Evolutionary conservation across 1,140 invertebrate species (phyloP).

Genomic region (Drosophila pruinosa): DNA sequence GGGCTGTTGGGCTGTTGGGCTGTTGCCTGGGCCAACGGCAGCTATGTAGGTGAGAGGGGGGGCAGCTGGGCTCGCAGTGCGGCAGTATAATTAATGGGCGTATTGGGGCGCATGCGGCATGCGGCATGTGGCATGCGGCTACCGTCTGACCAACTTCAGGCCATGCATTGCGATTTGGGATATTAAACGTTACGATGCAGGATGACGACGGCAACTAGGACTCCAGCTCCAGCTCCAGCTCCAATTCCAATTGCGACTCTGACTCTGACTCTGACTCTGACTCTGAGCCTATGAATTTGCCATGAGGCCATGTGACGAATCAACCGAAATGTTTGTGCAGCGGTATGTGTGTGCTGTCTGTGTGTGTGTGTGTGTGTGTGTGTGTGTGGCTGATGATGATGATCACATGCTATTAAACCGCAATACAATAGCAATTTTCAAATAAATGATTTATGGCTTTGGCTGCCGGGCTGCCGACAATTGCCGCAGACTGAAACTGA

Average conservation of each 20-base stretch:
- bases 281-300: slow-evolving; percentile 54
- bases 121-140: slow-evolving; percentile 6
- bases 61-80: slow-evolving; percentile 52
- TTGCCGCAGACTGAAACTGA: slow-evolving; percentile 51
- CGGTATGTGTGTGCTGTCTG: slow-evolving; percentile 7
- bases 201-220: slow-evolving; percentile 19
- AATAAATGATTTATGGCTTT: slow-evolving; percentile 78
- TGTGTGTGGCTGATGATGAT: slow-evolving; percentile 53
- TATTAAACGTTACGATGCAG: slow-evolving; percentile 73
- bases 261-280: not conserved
- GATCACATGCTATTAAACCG: slow-evolving; percentile 79
- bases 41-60: slow-evolving; percentile 23
- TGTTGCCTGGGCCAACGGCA: slow-evolving; percentile 34
- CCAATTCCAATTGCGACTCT: not conserved
- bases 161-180: slow-evolving; percentile 58
- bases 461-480: slow-evolving; percentile 40
- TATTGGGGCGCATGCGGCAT: slow-evolving; percentile 58
- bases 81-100: slow-evolving; percentile 77
- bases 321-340: slow-evolving; percentile 2
- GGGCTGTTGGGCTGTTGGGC: too few species aligned
- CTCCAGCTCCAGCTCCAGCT: too few species aligned
- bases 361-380: not conserved
- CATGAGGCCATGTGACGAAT: slow-evolving; percentile 52
- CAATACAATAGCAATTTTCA: slow-evolving; percentile 80
- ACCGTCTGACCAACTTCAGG: slow-evolving; percentile 2